These are phyloP conservation scores for Buphagus erythrorhynchus DNA, from an alignment of 2,797 vertebrate genomes.

Conservation along the genomic window DNA sequence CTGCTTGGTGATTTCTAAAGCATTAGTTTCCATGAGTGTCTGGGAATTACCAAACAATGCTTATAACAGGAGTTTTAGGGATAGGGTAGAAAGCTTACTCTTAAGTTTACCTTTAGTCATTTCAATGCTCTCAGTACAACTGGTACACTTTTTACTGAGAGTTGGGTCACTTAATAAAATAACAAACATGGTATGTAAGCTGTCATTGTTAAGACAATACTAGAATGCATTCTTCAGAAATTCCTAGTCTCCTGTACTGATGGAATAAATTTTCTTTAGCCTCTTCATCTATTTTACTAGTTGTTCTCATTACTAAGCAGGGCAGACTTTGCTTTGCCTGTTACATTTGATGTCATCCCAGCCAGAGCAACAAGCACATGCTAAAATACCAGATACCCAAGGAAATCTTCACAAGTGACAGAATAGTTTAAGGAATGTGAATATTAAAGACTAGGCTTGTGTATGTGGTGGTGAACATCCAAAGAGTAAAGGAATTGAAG, in stretches of 20 bases:
- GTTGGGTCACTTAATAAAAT: not conserved
- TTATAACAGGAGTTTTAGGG: not conserved
- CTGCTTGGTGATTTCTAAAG: slow-evolving; percentile 19
- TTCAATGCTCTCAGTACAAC: not conserved
- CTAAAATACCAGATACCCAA: not conserved
- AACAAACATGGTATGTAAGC: not conserved
- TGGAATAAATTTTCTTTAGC: not conserved
- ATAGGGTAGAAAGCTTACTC: not conserved
- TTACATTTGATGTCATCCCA: not conserved
- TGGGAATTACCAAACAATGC: not conserved
- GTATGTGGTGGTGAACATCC: not conserved
- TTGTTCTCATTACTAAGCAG: not conserved
- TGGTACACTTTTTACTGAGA: not conserved
- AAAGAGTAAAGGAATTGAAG: not conserved
- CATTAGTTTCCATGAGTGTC: not conserved
- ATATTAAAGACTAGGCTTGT: not conserved
- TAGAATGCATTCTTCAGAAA: not conserved
- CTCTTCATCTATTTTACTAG: not conserved
- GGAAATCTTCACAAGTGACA: not conserved
- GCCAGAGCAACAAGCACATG: not conserved
- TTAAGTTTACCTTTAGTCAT: not conserved
- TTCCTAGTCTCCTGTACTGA: not conserved
- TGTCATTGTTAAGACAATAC: not conserved
- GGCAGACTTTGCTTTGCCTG: not conserved
- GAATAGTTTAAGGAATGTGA: not conserved